phyloP scores from a whole-genome alignment of 1,140 invertebrate genomes.

The Micrasema longulum region DNA sequence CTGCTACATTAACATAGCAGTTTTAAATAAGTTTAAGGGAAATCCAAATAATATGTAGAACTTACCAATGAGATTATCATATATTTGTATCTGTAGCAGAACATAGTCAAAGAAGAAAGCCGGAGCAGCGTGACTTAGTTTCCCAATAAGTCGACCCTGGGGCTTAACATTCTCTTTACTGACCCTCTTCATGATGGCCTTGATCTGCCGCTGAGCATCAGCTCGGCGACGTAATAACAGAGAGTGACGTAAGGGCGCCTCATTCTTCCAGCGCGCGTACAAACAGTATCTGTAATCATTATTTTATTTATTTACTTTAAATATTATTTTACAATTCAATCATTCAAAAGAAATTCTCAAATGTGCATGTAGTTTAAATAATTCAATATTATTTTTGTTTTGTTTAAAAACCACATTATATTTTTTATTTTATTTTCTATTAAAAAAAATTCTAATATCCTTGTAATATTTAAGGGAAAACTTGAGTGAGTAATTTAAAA shows the following conservation, averaged over 20 bases:
- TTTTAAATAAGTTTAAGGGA: too few relatives aligned
- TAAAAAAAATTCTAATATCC: too few relatives aligned
- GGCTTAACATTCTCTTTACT: constrained; percentile 99
- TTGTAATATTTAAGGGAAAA: too few relatives aligned
- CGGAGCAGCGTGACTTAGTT: constrained; percentile 96
- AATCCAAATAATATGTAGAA: background rate
- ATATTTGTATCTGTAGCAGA: constrained; percentile 92
- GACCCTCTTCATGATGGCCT: constrained; percentile 97
- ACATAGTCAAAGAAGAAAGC: constrained; percentile 97
- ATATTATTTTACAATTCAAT: too few relatives aligned
- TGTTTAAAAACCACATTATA: too few relatives aligned
- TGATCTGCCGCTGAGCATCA: constrained; percentile 90
- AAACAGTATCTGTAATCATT: constrained; percentile 83
- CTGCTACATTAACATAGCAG: too few relatives aligned
- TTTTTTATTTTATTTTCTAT: too few relatives aligned
- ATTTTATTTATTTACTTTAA: background rate
- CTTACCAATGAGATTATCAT: constrained; percentile 91
- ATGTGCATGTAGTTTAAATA: too few relatives aligned
- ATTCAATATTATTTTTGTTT: too few relatives aligned
- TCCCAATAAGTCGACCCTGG: constrained; percentile 94
- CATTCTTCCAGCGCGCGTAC: constrained; percentile 95
- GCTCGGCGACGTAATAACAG: constrained; percentile 84
- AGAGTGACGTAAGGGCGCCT: constrained; percentile 85
- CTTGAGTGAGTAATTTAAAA: too few relatives aligned
- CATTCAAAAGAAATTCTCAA: too few relatives aligned